A percentile compares a stretch with the other conserved stretches of the same genome.
These are phyloP conservation scores for Phrixothrix hirtus DNA, from an alignment of 2,888 invertebrate species.

Conservation along the genomic window DNA sequence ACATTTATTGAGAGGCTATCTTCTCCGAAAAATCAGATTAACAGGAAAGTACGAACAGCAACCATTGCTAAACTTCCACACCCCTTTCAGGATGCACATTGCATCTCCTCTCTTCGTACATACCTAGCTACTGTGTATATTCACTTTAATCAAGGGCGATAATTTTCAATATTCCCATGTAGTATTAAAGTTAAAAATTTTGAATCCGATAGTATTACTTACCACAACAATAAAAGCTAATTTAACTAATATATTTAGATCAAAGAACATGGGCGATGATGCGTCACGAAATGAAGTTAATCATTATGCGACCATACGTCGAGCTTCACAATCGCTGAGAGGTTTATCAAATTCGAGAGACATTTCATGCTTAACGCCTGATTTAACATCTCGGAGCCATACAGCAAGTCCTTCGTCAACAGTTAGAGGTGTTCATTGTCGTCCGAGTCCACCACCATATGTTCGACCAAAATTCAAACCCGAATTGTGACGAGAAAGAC, in stretches of 20 bases:
- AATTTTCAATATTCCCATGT: no score
- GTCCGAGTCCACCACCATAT: conserved; percentile 66
- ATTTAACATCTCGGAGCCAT: conserved; percentile 44
- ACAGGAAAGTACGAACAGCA: no score
- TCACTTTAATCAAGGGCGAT: no score
- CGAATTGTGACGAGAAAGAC: conserved; percentile 61
- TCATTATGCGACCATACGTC: conserved; percentile 63
- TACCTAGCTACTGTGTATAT: no score
- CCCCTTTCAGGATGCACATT: no score
- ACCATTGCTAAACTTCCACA: no score
- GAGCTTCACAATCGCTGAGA: conserved; percentile 63
- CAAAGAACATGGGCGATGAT: conserved; percentile 50
- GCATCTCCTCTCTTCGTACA: no score
- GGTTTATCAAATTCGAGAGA: conserved; percentile 58
- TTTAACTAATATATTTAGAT: conserved; percentile 37
- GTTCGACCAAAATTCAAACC: conserved; percentile 60
- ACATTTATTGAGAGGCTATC: no score
- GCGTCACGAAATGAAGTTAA: conserved; percentile 64
- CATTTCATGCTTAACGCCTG: conserved; percentile 46
- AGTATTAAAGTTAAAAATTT: no score
- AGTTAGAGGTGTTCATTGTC: conserved; percentile 52
- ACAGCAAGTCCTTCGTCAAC: conserved; percentile 53
- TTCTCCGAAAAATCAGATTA: no score
- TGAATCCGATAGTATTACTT: no score
- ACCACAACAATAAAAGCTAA: background rate